Conservation (phyloP, 2,888 invertebrate genomes). For the Trichopoda pennipes region DNA sequence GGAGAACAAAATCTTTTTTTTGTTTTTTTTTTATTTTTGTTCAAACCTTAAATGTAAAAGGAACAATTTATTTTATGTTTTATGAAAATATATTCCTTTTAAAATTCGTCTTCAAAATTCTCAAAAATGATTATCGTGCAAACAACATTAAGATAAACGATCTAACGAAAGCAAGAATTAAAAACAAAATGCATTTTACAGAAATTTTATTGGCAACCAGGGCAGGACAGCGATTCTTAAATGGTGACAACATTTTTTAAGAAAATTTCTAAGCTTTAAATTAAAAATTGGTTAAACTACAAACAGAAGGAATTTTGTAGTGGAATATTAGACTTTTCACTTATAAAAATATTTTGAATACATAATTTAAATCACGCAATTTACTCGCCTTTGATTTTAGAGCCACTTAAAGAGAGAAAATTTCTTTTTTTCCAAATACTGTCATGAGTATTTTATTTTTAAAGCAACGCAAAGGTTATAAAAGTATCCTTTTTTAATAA, state of each 20-base stretch:
- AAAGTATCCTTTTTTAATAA: slow-evolving; percentile 55
- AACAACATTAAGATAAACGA: slow-evolving; percentile 62
- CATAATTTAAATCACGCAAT: too few species aligned
- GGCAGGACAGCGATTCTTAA: slow-evolving; percentile 28
- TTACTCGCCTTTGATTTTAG: too few species aligned
- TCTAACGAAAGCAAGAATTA: slow-evolving; percentile 61
- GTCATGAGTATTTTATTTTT: slow-evolving; percentile 32
- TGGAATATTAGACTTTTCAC: too few species aligned
- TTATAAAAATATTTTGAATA: too few species aligned
- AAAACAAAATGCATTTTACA: slow-evolving; percentile 5
- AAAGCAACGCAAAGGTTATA: not conserved
- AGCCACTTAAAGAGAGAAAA: too few species aligned
- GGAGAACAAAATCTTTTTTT: not conserved
- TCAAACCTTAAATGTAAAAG: not conserved
- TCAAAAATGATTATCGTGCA: slow-evolving; percentile 60
- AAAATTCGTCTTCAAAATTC: slow-evolving; percentile 37
- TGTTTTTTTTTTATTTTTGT: too few species aligned
- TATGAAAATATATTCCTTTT: not conserved
- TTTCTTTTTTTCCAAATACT: slow-evolving; percentile 19
- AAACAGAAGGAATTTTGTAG: too few species aligned
- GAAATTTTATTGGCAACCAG: slow-evolving; percentile 23
- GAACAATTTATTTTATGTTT: too few species aligned
- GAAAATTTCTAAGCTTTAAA: too few species aligned
- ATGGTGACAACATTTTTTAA: not conserved
- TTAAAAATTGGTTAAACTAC: too few species aligned